Evolutionary conservation across 2,888 invertebrate genomes (phyloP), one percentile per base, ranked within the genome.

Genomic region (Criorhina ranunculi): DNA sequence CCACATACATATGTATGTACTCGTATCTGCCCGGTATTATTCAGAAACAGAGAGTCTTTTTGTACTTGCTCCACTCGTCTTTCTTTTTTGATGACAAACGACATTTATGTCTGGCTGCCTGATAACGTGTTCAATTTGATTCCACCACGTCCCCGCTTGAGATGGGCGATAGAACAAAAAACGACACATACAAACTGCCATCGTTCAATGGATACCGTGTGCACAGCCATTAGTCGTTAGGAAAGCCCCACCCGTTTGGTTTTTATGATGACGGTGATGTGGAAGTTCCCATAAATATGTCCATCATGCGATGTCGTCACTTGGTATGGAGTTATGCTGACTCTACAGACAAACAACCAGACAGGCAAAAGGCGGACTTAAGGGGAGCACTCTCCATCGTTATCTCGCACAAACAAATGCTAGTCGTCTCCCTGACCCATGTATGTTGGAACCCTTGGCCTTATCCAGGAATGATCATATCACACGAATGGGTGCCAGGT

Each of bases 221-320:
- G 57, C 51, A 51, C 51, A 46, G 66, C 44, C 59, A 40, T 69
- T 60, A 69, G 19, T 66, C 49, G 33, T 64, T 73, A 40, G 15
- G 19, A 44, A n/a, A 4, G 31, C 44, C 11, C 49, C 12, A 7
- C 19, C 17, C 31, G 17, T 59, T 44, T 12, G 42, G 40, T 31
- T 53, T 67, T 76, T 66, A 66, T 59, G 59, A 59, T 80, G 79
- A 80, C 44, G 29, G 53, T n/a, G 29, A 15, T 66, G 42, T 19
- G 17, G 29, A 17, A 31, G 37, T 33, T 11, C 3, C 19, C 80
- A 80, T 80, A 76, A 80, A 75, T 80, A 75, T 75, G 53, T 67
- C 67, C 37, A 33, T 75, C 75, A 75, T 66, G 19, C 51, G 60
- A 31, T 35, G 66, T 66, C 37, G 29, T 64, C 57, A 9, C 17